phyloP scores from a whole-genome alignment of 2,797 vertebrate species.

The Gobio occitaniae region DNA sequence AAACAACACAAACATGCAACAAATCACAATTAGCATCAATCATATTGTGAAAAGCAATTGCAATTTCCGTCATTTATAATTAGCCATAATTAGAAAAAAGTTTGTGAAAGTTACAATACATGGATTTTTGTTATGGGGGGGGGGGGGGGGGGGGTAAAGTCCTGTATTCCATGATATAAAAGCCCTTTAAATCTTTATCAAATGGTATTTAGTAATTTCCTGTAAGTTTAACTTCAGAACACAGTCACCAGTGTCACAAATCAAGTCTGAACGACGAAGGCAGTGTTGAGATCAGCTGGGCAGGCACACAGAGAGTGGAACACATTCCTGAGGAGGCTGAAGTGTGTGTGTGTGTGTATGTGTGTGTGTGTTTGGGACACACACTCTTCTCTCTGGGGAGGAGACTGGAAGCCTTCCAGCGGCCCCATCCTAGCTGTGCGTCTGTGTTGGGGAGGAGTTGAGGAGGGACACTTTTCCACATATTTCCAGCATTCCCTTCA shows the following conservation, averaged over 20 bases:
- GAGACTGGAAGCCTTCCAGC: constrained; percentile 49
- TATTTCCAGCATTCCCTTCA: constrained; percentile 47
- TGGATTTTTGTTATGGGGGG: too few species aligned
- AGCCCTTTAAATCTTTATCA: neutral
- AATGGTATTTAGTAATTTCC: neutral
- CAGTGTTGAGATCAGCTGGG: neutral
- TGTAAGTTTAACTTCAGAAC: neutral
- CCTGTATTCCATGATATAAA: neutral
- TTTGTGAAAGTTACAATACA: neutral
- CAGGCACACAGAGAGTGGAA: constrained; percentile 1
- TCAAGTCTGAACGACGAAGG: neutral
- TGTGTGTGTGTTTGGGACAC: neutral
- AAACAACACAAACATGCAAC: neutral
- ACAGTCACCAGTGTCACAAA: neutral
- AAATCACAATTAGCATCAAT: neutral
- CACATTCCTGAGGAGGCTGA: constrained; percentile 29
- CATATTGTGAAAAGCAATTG: neutral
- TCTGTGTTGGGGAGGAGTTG: constrained; percentile 50
- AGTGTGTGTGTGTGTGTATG: neutral
- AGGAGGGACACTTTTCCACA: constrained; percentile 42
- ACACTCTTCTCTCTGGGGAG: neutral
- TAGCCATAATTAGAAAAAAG: neutral
- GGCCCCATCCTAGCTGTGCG: constrained; percentile 28
- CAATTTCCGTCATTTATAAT: neutral
- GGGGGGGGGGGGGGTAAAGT: too few species aligned